Evolutionary conservation across 2,888 invertebrate species (phyloP), one percentile per base, ranked within the genome.

Genomic region (Lordiphosa andalusiaca): DNA sequence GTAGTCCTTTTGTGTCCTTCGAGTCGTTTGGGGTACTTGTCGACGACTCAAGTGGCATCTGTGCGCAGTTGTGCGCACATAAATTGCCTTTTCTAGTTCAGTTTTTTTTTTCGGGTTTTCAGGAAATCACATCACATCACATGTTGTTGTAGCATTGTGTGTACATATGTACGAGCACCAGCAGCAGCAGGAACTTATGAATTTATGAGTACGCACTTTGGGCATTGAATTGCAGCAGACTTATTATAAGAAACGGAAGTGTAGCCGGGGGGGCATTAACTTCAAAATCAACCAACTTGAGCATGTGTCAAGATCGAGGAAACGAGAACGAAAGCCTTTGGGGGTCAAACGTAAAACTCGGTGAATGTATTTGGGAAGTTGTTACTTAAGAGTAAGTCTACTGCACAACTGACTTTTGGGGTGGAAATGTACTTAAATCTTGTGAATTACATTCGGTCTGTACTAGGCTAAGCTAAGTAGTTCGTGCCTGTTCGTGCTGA

Each of bases 31-130:
- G 49, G 36, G 67, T 80, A 84, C 84, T 84, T 84, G 84, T 84
- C 84, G 77, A 73, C 76, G 61, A 58, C 71, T 85, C 82, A 85
- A 85, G 84, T 84, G 54, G 50, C 78, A 80, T 81, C 78, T 80
- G 81, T 72, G 78, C 63, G 52, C 77, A 77, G 78, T 77, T 77
- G 77, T 72, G 73, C 65, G 62, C 53, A 64, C 77, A 80, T 78
- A 78, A 78, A 80, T 78, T 68, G 58, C 55, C 42, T 61, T 67
- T 47, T 19, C 25, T 53, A 35, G 51, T 53, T 46, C n/a, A 12
- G 1, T 16, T 6, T 37, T 16, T 16, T 6, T 37, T 53, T 55
- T 60, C 25, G 33, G 19, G 37, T 49, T 49, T 58, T 42, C 16
- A 5, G 19, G 10, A 40, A 40, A 40, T 48, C 38, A 30, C 30